Evolutionary conservation across 2,888 invertebrate genomes (phyloP).

Genomic region (Heliconius aoede): DNA sequence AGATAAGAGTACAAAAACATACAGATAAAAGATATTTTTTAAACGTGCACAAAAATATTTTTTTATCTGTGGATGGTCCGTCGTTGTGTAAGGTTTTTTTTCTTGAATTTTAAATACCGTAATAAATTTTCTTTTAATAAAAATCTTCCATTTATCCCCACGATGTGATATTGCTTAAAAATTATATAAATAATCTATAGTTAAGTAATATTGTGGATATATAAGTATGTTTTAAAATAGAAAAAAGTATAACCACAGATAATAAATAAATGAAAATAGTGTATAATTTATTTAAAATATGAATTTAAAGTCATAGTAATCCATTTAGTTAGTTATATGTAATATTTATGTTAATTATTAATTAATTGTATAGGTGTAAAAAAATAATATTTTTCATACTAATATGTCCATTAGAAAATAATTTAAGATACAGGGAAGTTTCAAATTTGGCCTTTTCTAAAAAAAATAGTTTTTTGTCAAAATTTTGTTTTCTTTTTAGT

Average conservation of each 20-base stretch:
- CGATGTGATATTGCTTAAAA: slow-evolving; percentile 59
- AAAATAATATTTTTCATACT: slow-evolving; percentile 26
- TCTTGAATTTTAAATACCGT: slow-evolving; percentile 22
- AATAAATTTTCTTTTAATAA: slow-evolving; percentile 43
- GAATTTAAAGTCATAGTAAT: slow-evolving; percentile 15
- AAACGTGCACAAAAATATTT: not conserved
- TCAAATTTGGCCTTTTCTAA: not conserved
- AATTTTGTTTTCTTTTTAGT: slow-evolving; percentile 16
- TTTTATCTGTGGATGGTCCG: not conserved
- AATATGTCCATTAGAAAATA: slow-evolving; percentile 34
- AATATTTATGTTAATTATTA: slow-evolving; percentile 38
- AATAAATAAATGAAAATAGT: slow-evolving; percentile 36
- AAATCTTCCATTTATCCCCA: slow-evolving; percentile 59
- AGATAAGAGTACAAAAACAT: not conserved
- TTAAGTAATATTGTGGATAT: slow-evolving; percentile 23
- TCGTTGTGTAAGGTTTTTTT: not conserved
- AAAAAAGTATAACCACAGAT: slow-evolving; percentile 10
- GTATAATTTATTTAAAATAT: slow-evolving; percentile 37
- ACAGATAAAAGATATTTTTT: not conserved
- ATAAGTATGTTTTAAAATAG: not conserved
- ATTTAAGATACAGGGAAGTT: slow-evolving; percentile 32
- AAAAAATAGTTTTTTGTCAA: not conserved
- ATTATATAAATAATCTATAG: slow-evolving; percentile 10
- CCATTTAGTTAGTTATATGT: slow-evolving; percentile 23
- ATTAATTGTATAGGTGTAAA: slow-evolving; percentile 39